A percentile compares a stretch with the other conserved stretches of the same genome.
Conservation (phyloP, 2,797 vertebrate species). For the Hapalemur alaotrensis region DNA sequence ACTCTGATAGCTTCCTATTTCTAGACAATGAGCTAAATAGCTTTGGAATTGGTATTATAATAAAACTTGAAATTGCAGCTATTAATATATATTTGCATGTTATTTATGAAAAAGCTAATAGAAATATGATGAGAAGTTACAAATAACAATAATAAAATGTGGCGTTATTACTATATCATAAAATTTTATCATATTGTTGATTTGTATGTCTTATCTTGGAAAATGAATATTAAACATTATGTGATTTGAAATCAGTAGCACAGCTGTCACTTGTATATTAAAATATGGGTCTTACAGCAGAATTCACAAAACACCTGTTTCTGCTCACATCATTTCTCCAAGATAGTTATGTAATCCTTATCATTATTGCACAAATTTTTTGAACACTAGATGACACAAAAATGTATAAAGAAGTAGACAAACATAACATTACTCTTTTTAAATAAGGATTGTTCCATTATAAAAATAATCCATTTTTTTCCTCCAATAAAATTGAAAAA, state of each 20-base stretch:
- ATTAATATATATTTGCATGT: background rate
- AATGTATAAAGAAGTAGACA: background rate
- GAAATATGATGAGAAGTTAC: background rate
- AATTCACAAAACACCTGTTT: constrained; percentile 41
- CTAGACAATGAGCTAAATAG: constrained; percentile 57
- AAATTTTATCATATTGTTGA: constrained; percentile 13
- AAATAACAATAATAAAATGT: constrained; percentile 50
- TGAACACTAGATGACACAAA: background rate
- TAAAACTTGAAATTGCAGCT: constrained; percentile 38
- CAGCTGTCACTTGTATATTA: constrained; percentile 20
- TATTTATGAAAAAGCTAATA: constrained; percentile 40
- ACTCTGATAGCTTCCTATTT: background rate
- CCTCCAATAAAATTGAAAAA: background rate
- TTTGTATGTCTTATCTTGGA: constrained; percentile 51
- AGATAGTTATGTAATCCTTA: background rate
- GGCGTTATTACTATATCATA: constrained; percentile 36
- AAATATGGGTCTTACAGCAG: constrained; percentile 18
- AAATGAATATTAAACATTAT: constrained; percentile 1
- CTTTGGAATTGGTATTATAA: constrained; percentile 28
- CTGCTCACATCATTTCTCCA: background rate
- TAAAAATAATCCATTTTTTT: background rate
- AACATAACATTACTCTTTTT: background rate
- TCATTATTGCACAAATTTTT: background rate
- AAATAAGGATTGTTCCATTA: background rate
- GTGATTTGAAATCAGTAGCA: constrained; percentile 46